Base-by-base conservation (phyloP, 1,140 invertebrate genomes). In the Lepidotrigona ventralis region DNA sequence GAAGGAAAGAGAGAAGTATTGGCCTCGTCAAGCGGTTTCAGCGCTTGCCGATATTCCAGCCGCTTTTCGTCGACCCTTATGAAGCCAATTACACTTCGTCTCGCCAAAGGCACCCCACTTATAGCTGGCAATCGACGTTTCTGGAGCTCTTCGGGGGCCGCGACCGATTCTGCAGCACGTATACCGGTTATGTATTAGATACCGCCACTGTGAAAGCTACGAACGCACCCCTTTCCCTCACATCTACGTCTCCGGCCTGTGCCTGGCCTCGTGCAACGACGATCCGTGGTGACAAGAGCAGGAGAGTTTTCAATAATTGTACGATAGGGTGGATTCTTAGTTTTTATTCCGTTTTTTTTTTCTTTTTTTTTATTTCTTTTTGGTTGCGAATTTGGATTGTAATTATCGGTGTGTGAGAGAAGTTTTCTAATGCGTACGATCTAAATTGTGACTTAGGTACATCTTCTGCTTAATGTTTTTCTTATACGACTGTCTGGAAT, bases 31-130 rank as follows among this genome's bases (percentile, higher is more conserved):
- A 89, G 88, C 85, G 87, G 90, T 90, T 88, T 90, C 90, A 86
- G 79, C 85, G 86, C 88, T 90, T 85, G 86, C 90, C 89, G 84
- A 91, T 90, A 90, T 84, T 90, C 86, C 85, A 85, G 88, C 84
- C 86, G 85, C 88, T 92, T 90, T 86, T 92, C 87, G 80, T 89
- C 88, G 85, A 89, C 90, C 89, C 91, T 92, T 92, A 92, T 90
- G 91, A 92, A 91, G 91, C 91, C 91, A 92, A 92, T 92, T 91
- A 90, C 83, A 88, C 87, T 87, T 87, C 76, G 86, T 79, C 85
- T 91, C 84, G 89, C 87, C 90, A 91, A 92, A 91, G 89, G 88
- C 87, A 89, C 86, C 90, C 85, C 90, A 88, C 90, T 91, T 90
- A 86, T 79, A 79, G 63, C 73, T 69, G 66, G 78, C 75, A 78